Evolutionary conservation across 2,113 vertebrate species (phyloP).

Genomic region (Pristiophorus japonicus): DNA sequence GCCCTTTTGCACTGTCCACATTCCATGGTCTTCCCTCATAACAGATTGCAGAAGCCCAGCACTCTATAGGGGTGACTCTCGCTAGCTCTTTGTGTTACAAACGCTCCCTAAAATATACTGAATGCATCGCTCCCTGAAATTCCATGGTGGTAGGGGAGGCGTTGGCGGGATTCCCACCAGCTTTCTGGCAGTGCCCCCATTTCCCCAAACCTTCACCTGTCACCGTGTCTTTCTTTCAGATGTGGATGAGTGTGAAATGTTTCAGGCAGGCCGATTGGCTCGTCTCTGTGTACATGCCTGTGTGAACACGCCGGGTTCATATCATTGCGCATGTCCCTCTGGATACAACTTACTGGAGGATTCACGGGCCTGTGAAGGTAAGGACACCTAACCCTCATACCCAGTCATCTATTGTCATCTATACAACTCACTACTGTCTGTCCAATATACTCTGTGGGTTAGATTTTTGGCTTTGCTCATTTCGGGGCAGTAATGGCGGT

Average conservation of each 20-base stretch:
- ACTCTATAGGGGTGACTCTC: neutral
- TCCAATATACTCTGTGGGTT: neutral
- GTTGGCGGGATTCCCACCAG: neutral
- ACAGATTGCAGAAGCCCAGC: neutral
- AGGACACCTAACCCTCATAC: conserved; percentile 27
- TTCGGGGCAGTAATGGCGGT: too few species aligned
- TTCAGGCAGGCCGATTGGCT: conserved; percentile 61
- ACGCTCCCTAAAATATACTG: neutral
- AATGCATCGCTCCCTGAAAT: neutral
- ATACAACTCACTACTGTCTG: neutral
- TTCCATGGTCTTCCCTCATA: neutral
- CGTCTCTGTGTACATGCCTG: conserved; percentile 70
- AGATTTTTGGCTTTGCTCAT: too few species aligned
- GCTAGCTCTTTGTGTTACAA: neutral
- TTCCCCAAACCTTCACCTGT: neutral
- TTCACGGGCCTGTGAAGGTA: conserved; percentile 68
- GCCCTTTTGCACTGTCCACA: neutral
- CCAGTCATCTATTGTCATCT: neutral
- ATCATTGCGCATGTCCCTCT: conserved; percentile 68
- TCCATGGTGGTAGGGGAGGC: neutral
- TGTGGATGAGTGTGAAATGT: conserved; percentile 77
- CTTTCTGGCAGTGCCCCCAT: neutral
- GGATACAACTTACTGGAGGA: conserved; percentile 68
- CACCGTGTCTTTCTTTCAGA: conserved; percentile 53
- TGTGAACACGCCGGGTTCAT: conserved; percentile 73